Evolutionary conservation across 2,888 invertebrate genomes (phyloP), one percentile per base, ranked within the genome.

Genomic region (Calameuta filiformis): DNA sequence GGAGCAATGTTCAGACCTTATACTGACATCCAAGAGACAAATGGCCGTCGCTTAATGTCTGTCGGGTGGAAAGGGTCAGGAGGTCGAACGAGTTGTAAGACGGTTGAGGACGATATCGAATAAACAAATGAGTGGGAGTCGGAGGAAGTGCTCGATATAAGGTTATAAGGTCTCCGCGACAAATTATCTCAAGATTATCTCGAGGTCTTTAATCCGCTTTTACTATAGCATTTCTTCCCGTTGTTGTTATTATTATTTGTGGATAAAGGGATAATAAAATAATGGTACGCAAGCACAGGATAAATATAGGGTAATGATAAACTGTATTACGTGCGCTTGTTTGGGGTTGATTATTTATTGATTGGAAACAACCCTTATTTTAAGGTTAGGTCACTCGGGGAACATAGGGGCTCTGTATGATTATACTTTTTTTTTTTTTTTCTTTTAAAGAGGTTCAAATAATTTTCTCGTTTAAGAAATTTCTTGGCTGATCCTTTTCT

Each of bases 121-220:
- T 87, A 85, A 85, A 87, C 85, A 87, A 86, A 85, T 79, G 84
- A 83, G 87, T 87, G 84, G 87, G 87, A 85, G 87, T 81, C 83
- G 83, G 82, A 87, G 87, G 87, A 88, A 88, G 87, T 87, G 84
- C 82, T 84, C 82, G 84, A 88, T 87, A 88, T 88, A 88, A 86
- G 86, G 87, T 85, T 87, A 87, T 87, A 88, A 86, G 85, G 87
- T 85, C 86, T 84, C 84, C 84, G 85, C 84, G 83, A 86, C 84
- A 82, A 85, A 86, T 34, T 34, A 15, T 35, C 35, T 35, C 11
- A 35, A 35, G 35, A 35, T 11, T 11, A 35, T 35, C 35, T 11
- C 11, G 35, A 35, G 35, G 37, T 37, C 37, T 37, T 37, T 0
- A 4, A 37, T 37, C 12, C 4, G 12, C 4, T 15, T 12, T 6